These are phyloP conservation scores for Pristionchus arcanus DNA, from an alignment of 2,888 invertebrate genomes.

Conservation along the genomic window DNA sequence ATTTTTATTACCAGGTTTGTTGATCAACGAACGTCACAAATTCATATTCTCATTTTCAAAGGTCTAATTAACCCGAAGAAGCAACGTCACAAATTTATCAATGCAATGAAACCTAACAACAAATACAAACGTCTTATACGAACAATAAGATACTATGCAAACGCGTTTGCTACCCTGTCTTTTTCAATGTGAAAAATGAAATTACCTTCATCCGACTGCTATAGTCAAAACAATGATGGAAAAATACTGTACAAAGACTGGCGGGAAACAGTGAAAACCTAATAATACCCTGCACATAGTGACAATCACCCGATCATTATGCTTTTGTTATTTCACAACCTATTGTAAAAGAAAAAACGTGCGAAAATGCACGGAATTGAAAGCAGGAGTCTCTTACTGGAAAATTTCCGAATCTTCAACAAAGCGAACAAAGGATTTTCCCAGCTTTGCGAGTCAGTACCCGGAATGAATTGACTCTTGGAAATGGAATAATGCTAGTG, in stretches of 20 bases:
- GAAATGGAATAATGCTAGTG: too few relatives aligned
- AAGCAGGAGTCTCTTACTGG: background rate
- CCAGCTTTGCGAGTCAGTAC: too few relatives aligned
- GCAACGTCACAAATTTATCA: background rate
- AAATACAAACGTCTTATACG: slow-evolving; percentile 8
- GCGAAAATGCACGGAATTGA: background rate
- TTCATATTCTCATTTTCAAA: background rate
- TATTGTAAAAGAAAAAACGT: too few relatives aligned
- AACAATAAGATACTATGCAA: slow-evolving; percentile 21
- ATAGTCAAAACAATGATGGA: background rate
- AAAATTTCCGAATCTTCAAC: too few relatives aligned
- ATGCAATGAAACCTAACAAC: background rate
- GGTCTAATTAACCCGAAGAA: background rate
- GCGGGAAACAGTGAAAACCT: slow-evolving; percentile 14
- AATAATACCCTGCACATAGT: slow-evolving; percentile 17
- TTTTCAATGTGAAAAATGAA: slow-evolving; percentile 10
- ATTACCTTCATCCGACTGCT: background rate
- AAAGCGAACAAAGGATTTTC: too few relatives aligned
- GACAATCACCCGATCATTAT: too few relatives aligned
- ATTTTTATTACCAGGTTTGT: too few relatives aligned
- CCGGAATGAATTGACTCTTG: too few relatives aligned
- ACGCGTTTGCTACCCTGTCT: slow-evolving; percentile 9
- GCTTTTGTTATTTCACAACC: too few relatives aligned
- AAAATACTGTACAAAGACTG: slow-evolving; percentile 14
- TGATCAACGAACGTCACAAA: too few relatives aligned